These are phyloP conservation scores for Potamarius usumacintae DNA, from an alignment of 2,113 vertebrate species.

Conservation along the genomic window DNA sequence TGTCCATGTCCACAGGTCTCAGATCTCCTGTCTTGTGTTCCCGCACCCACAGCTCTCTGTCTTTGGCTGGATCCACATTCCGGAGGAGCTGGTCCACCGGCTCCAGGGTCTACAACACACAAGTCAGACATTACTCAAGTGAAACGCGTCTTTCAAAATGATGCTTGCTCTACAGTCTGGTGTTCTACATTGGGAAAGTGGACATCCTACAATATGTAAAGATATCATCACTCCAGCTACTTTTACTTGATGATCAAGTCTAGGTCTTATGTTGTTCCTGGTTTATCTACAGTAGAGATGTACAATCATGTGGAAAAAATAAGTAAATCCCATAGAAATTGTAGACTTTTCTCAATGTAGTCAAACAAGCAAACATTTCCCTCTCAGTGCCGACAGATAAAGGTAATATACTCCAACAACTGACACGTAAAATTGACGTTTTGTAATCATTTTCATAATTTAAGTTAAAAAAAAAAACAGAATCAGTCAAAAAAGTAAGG, in stretches of 20 bases:
- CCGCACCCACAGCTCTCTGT: conserved; percentile 97
- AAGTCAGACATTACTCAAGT: background rate
- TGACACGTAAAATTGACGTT: too few relatives aligned
- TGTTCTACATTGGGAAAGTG: background rate
- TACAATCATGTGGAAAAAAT: too few relatives aligned
- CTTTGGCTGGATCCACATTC: conserved; percentile 92
- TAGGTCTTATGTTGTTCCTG: background rate
- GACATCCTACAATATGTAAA: background rate
- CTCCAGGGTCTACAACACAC: conserved; percentile 83
- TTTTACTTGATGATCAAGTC: background rate
- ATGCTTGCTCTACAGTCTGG: background rate
- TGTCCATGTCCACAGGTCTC: conserved; percentile 95
- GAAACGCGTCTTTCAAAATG: background rate
- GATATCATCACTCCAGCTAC: background rate
- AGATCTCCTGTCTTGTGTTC: conserved; percentile 93
- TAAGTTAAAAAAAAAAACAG: too few relatives aligned
- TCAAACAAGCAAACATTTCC: too few relatives aligned
- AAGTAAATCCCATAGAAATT: too few relatives aligned
- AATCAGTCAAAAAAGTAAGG: too few relatives aligned
- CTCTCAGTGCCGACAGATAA: too few relatives aligned
- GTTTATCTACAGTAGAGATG: background rate
- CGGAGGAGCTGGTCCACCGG: conserved; percentile 94
- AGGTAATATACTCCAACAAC: too few relatives aligned
- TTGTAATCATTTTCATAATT: too few relatives aligned
- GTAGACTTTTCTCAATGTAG: too few relatives aligned